These are phyloP conservation scores for Troglohyphantes excavatus DNA, from an alignment of 2,888 invertebrate genomes.

Conservation along the genomic window DNA sequence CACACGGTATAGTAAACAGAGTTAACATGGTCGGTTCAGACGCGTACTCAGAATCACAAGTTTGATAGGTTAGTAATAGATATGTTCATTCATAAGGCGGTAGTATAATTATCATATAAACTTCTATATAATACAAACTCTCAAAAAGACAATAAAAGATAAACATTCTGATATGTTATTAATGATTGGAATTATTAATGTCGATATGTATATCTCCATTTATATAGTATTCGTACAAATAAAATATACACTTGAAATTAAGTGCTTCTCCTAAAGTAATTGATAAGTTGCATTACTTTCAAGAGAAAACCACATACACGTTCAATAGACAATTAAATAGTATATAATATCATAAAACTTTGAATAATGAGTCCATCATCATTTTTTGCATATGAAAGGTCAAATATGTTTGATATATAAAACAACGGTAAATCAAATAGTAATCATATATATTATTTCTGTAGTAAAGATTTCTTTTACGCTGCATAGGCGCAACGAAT, in stretches of 20 bases:
- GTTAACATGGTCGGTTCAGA: not conserved
- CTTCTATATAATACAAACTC: not conserved
- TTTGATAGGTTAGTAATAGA: not conserved
- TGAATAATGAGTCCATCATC: no score
- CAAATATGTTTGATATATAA: no score
- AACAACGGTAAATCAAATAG: no score
- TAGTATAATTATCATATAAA: not conserved
- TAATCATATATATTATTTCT: no score
- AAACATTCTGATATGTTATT: conserved; percentile 5
- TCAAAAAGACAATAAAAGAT: conserved; percentile 7
- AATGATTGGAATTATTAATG: not conserved
- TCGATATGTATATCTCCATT: not conserved
- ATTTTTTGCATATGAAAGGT: no score
- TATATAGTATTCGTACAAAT: not conserved
- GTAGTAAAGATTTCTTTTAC: no score
- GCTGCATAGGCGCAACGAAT: no score
- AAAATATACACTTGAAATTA: not conserved
- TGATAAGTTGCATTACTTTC: no score
- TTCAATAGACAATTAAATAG: no score
- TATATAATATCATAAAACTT: no score
- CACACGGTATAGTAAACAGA: not conserved
- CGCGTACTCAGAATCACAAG: not conserved
- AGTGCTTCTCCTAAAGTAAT: no score
- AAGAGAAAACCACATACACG: no score
- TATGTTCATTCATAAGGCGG: not conserved